phyloP scores from a whole-genome alignment of 2,113 vertebrate species.

The Pomatostomus ruficeps region DNA sequence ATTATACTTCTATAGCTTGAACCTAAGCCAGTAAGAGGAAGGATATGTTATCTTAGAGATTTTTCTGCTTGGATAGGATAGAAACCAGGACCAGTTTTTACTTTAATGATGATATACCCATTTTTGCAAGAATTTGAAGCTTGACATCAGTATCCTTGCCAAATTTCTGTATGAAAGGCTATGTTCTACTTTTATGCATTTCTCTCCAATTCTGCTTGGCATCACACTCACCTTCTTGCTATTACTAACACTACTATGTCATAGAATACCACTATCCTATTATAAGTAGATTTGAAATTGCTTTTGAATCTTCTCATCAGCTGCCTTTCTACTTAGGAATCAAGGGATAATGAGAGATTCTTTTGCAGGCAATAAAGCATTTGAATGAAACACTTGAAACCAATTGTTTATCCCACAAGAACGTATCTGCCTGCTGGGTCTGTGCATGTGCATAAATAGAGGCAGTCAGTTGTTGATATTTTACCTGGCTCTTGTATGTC shows the following conservation, averaged over 20 bases:
- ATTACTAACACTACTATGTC: not conserved
- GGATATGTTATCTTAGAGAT: not conserved
- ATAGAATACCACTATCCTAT: not conserved
- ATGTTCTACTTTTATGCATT: not conserved
- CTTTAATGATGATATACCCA: not conserved
- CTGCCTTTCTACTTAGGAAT: not conserved
- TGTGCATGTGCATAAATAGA: not conserved
- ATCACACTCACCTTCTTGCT: not conserved
- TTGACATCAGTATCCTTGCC: not conserved
- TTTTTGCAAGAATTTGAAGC: not conserved
- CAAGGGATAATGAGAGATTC: not conserved
- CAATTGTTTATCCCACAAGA: not conserved
- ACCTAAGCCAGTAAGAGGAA: not conserved
- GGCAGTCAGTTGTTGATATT: not conserved
- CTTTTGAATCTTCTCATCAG: not conserved
- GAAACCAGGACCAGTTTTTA: slow-evolving; percentile 12
- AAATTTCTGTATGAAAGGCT: not conserved
- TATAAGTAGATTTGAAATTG: not conserved
- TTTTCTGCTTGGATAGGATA: not conserved
- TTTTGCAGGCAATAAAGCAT: not conserved
- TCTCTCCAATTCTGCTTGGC: not conserved
- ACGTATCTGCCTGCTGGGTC: not conserved
- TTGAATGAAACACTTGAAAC: slow-evolving; percentile 26
- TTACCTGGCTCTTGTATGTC: not conserved
- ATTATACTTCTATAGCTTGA: not conserved